These are phyloP conservation scores for Cheilinus undulatus DNA, from an alignment of 2,113 vertebrate genomes.

Conservation along the genomic window DNA sequence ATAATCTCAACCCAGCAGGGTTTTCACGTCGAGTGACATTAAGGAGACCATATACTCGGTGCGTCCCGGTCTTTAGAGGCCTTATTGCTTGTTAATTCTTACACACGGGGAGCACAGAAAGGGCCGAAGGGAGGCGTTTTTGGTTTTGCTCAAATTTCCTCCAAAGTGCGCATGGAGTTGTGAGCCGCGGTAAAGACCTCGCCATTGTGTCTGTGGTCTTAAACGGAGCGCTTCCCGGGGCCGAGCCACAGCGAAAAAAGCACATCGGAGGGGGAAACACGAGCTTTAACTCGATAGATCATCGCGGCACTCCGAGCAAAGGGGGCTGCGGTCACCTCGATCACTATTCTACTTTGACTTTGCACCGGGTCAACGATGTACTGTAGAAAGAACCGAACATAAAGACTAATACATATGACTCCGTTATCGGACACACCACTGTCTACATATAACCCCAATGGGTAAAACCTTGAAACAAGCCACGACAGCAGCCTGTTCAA, in stretches of 20 bases:
- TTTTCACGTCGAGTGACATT: constrained; percentile 4
- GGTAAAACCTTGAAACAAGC: constrained; percentile 20
- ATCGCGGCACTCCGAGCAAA: constrained; percentile 54
- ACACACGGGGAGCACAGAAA: constrained; percentile 37
- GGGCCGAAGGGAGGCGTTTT: constrained; percentile 64
- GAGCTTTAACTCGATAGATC: constrained; percentile 41
- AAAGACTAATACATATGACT: constrained; percentile 44
- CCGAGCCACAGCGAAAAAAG: constrained; percentile 34
- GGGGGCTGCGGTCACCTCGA: constrained; percentile 22
- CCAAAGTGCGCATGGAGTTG: constrained; percentile 79
- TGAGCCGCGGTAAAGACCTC: constrained; percentile 65
- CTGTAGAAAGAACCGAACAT: constrained; percentile 25
- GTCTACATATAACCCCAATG: constrained; percentile 26
- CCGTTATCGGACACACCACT: constrained; percentile 71
- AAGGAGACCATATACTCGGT: constrained; percentile 30
- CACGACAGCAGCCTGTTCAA: neutral
- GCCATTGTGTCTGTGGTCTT: constrained; percentile 70
- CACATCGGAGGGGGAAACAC: neutral
- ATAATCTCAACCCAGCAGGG: neutral
- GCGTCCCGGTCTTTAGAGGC: constrained; percentile 51
- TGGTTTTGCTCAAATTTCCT: constrained; percentile 62
- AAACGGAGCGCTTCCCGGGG: constrained; percentile 74
- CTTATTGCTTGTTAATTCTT: constrained; percentile 43
- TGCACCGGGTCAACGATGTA: constrained; percentile 63
- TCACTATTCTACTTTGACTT: constrained; percentile 66